Base-by-base conservation (phyloP, 2,888 invertebrate species). In the Pomacea canaliculata region DNA sequence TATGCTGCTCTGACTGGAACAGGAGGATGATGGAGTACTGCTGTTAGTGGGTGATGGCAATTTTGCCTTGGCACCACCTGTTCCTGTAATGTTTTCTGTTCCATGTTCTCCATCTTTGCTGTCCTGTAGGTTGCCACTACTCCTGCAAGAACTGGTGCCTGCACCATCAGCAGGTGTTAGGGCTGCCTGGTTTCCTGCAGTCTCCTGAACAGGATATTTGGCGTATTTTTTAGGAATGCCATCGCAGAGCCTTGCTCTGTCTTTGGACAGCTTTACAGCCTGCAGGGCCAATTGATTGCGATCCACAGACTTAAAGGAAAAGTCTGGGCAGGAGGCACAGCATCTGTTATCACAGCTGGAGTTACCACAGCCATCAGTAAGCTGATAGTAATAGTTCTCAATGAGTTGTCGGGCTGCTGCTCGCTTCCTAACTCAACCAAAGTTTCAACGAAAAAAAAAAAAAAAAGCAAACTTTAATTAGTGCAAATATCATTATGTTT, bases 331-430 rank as follows among this genome's bases (percentile, higher is more conserved):
- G 27, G 97, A 97, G 83, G 96, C 96, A 92, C 97, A 97, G 90
- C 94, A 93, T 88, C 94, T 93, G 92, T 97, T 97, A 87, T 94
- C 93, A 91, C 97, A 97, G 86, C 93, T 93, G n/a, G 94, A 93
- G 91, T 96, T 96, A 48, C 97, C 97, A 92, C 97, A 97, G 84
- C 97, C 97, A 90, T 96, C 95, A 66, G 95, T 94, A 82, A 97
- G 92, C 92, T 97, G 97, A 92, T 96, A 96, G 91, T 97, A 97
- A 91, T 97, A 97, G 87, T 96, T 93, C 91, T 97, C 96, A 83
- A 97, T 97, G 81, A 96, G 92, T 82, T 89, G 86, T 91, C 94
- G 96, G 65, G 96, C 96, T 83, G 93, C 92, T 76, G 88, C 88
- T 77, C 91, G 85, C 83, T 91, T 91, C 87, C 90, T 91, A 73